A percentile compares a stretch with the other conserved stretches of the same genome.
phyloP scores from a whole-genome alignment of 2,888 invertebrate species.

The Folsomia manolachei region DNA sequence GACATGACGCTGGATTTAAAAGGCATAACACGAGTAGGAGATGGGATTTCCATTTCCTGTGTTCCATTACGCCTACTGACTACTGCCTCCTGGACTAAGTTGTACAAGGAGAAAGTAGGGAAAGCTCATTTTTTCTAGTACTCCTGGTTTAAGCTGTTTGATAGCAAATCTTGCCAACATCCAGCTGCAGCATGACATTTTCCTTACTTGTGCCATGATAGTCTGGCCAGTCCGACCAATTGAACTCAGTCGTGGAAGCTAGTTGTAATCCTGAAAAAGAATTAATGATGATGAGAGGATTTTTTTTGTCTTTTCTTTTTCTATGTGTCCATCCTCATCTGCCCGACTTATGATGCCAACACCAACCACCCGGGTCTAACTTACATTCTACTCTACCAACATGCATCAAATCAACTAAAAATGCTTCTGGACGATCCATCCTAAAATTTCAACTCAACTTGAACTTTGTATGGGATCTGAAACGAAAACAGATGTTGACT shows the following conservation, averaged over 20 bases:
- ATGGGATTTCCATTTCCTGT: background rate
- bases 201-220: background rate
- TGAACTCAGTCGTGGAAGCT: background rate
- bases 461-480: background rate
- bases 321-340: background rate
- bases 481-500: background rate
- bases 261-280: slow-evolving; percentile 9
- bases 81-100: too few species aligned
- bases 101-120: background rate
- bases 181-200: background rate
- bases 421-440: too few species aligned
- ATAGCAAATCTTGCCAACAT: background rate
- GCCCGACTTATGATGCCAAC: background rate
- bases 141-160: background rate
- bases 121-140: background rate
- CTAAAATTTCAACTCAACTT: background rate
- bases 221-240: background rate
- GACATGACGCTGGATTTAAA: slow-evolving; percentile 23
- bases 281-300: slow-evolving; percentile 24
- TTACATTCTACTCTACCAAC: background rate
- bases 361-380: background rate
- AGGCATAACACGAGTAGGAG: slow-evolving; percentile 11
- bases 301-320: background rate
- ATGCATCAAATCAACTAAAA: too few species aligned
- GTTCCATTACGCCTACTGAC: background rate